phyloP scores from a whole-genome alignment of 2,888 invertebrate species.

The Trachelus iudaicus region DNA sequence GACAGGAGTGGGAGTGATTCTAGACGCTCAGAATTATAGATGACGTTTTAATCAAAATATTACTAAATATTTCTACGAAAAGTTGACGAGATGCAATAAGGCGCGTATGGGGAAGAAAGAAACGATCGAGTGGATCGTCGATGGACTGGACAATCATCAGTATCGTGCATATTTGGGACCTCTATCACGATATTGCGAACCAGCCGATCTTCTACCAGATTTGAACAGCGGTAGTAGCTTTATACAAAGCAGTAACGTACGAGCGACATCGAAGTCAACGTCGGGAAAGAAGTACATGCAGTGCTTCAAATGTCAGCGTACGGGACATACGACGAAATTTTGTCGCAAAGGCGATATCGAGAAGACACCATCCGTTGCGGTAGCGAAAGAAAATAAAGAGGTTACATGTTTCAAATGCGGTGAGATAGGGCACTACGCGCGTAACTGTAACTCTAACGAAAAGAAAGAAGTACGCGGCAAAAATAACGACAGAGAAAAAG shows the following conservation, averaged over 20 bases:
- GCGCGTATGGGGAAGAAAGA: conserved; percentile 30
- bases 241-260: not conserved
- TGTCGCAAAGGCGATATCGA: conserved; percentile 6
- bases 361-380: not conserved
- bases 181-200: conserved; percentile 26
- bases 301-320: conserved; percentile 15
- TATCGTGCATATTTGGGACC: conserved; percentile 31
- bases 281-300: not conserved
- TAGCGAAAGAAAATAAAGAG: conserved; percentile 5
- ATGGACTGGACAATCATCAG: conserved; percentile 26
- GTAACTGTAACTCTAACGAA: conserved; percentile 5
- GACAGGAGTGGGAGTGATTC: conserved; percentile 5
- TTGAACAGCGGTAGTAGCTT: conserved; percentile 24
- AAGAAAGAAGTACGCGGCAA: not conserved
- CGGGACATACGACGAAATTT: conserved; percentile 15
- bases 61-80: conserved; percentile 35
- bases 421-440: conserved; percentile 12
- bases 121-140: conserved; percentile 34
- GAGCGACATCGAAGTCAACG: not conserved
- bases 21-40: conserved; percentile 31
- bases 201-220: conserved; percentile 27
- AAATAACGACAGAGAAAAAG: conserved; percentile 4
- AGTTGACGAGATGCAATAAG: conserved; percentile 33
- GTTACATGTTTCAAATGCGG: conserved; percentile 5
- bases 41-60: conserved; percentile 27